phyloP scores from a whole-genome alignment of 2,888 invertebrate genomes.

The Boloria selene region DNA sequence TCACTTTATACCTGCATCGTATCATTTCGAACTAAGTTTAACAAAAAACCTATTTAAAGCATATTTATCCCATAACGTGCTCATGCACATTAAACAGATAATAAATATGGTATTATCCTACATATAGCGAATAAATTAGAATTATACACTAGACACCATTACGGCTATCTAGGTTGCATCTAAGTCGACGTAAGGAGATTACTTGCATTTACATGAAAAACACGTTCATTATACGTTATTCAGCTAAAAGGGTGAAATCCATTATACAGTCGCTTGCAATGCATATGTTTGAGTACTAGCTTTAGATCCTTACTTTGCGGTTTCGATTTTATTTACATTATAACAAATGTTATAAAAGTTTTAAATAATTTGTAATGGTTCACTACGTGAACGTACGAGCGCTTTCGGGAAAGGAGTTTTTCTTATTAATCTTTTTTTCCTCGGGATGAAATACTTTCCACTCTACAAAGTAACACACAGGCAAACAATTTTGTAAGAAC shows the following conservation, averaged over 20 bases:
- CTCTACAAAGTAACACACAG: no score
- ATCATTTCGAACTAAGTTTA: not conserved
- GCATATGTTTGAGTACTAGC: conserved; percentile 10
- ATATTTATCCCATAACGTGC: conserved; percentile 20
- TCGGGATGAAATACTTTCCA: no score
- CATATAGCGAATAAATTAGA: conserved; percentile 26
- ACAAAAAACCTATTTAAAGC: conserved; percentile 10
- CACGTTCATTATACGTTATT: conserved; percentile 29
- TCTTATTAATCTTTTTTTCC: no score
- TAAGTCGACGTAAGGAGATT: conserved; percentile 40
- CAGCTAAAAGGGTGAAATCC: conserved; percentile 23
- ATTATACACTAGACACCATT: conserved; percentile 32
- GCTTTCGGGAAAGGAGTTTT: no score
- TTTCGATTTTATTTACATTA: not conserved
- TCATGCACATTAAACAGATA: conserved; percentile 30
- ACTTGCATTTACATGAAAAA: conserved; percentile 36
- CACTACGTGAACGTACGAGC: no score
- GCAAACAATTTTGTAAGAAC: no score
- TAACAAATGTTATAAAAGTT: no score
- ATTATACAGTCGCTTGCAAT: conserved; percentile 11
- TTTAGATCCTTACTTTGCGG: not conserved
- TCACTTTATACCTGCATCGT: conserved; percentile 10
- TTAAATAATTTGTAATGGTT: no score
- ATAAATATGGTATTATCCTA: conserved; percentile 30
- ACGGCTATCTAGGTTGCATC: conserved; percentile 38